These are phyloP conservation scores for Drosophila eugracilis DNA, from an alignment of 1,140 invertebrate genomes.

Conservation along the genomic window DNA sequence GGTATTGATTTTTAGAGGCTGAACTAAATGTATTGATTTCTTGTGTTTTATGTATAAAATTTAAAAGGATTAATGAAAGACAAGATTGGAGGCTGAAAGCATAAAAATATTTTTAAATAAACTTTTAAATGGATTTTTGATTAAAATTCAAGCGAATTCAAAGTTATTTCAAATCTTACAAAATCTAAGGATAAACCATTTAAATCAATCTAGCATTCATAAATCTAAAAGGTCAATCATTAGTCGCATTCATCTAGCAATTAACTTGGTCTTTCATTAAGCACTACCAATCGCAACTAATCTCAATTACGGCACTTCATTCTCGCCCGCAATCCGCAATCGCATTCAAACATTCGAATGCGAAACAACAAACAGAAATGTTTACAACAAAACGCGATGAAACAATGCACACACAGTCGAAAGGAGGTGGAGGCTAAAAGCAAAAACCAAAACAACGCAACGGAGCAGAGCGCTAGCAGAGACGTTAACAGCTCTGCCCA, in stretches of 20 bases:
- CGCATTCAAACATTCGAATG: slow-evolving; percentile 55
- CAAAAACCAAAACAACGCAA: slow-evolving; percentile 63
- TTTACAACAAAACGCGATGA: slow-evolving; percentile 65
- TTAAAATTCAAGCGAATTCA: neutral
- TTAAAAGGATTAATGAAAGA: neutral
- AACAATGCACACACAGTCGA: slow-evolving; percentile 73
- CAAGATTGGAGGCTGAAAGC: neutral
- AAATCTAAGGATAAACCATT: too few species aligned
- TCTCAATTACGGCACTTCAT: slow-evolving; percentile 39
- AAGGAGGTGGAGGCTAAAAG: slow-evolving; percentile 83
- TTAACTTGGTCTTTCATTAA: slow-evolving; percentile 11
- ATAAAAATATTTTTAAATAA: too few species aligned
- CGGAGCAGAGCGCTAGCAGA: slow-evolving; percentile 29
- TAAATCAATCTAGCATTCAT: neutral
- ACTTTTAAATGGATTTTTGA: too few species aligned
- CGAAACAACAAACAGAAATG: slow-evolving; percentile 56
- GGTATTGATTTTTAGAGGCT: slow-evolving; percentile 2
- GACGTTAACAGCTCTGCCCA: slow-evolving; percentile 15
- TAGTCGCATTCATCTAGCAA: slow-evolving; percentile 16
- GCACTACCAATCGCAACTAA: slow-evolving; percentile 24
- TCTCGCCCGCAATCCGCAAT: slow-evolving; percentile 32
- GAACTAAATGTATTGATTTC: neutral
- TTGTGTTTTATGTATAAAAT: neutral
- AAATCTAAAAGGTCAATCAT: slow-evolving; percentile 19
- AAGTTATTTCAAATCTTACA: too few species aligned